phyloP scores from a whole-genome alignment of 2,888 invertebrate species.

The Himalopsyche anomala region DNA sequence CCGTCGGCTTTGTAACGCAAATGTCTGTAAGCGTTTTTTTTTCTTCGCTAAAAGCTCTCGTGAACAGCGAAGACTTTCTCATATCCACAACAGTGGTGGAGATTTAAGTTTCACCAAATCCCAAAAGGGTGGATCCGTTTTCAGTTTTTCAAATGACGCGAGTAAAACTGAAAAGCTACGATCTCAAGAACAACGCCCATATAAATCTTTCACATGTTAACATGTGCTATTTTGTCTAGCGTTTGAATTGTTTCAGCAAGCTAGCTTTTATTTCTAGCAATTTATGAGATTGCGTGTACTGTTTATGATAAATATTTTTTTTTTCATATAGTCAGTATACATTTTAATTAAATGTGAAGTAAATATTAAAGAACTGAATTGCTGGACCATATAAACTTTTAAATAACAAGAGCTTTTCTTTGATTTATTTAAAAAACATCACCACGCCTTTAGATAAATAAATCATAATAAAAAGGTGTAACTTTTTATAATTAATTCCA shows the following conservation, averaged over 20 bases:
- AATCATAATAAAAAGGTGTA: too few species aligned
- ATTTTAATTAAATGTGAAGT: too few species aligned
- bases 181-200: constrained; percentile 13
- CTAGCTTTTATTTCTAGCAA: not conserved
- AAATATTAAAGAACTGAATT: too few species aligned
- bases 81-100: constrained; percentile 31
- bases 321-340: too few species aligned
- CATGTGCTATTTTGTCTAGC: constrained; percentile 21
- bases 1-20: not conserved
- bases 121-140: constrained; percentile 34
- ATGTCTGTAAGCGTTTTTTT: constrained; percentile 6
- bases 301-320: not conserved
- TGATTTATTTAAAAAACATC: too few species aligned
- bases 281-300: not conserved
- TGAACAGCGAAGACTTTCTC: constrained; percentile 10
- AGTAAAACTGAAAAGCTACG: constrained; percentile 25
- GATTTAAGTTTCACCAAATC: constrained; percentile 30
- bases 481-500: too few species aligned
- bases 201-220: constrained; percentile 24
- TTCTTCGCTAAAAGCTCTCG: constrained; percentile 16
- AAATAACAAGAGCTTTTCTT: too few species aligned
- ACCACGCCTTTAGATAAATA: too few species aligned
- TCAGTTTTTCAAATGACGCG: constrained; percentile 34
- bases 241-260: not conserved
- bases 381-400: too few species aligned